Percentiles rank a stretch among this genome's conserved stretches.
These are phyloP conservation scores for Bruchidius siliquastri DNA, from an alignment of 2,888 invertebrate genomes.

Conservation along the genomic window DNA sequence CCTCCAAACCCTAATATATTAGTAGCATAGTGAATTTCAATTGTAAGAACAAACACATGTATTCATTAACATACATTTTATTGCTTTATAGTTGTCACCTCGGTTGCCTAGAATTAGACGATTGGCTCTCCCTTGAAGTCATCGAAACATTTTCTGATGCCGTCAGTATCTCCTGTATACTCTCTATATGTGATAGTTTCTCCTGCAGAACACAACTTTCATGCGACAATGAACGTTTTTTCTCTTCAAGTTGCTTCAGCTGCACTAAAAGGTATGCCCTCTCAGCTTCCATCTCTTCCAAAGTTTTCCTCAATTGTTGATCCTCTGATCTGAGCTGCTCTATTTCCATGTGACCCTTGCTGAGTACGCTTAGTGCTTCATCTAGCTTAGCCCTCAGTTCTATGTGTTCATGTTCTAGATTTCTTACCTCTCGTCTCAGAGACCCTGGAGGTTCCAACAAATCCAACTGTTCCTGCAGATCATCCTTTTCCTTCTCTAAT, in stretches of 20 bases:
- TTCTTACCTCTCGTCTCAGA: slow-evolving; percentile 5
- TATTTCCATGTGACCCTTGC: slow-evolving; percentile 17
- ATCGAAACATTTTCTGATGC: not conserved
- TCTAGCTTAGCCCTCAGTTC: slow-evolving; percentile 22
- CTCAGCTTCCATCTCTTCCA: slow-evolving; percentile 20
- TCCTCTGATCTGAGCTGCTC: slow-evolving; percentile 19
- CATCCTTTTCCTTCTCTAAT: slow-evolving; percentile 23
- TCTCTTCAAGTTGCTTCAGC: slow-evolving; percentile 19
- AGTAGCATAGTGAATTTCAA: no score
- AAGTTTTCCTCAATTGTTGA: slow-evolving; percentile 15
- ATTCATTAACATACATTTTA: not conserved
- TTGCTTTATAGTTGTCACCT: not conserved
- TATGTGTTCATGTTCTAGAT: slow-evolving; percentile 18
- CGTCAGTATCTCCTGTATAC: not conserved
- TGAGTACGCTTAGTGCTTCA: slow-evolving; percentile 19
- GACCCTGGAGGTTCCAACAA: not conserved
- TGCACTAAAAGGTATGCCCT: slow-evolving; percentile 14
- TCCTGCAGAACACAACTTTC: slow-evolving; percentile 19
- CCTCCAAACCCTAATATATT: no score
- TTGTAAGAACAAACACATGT: no score
- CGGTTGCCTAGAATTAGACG: not conserved
- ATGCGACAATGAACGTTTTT: slow-evolving; percentile 15
- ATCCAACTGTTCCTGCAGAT: slow-evolving; percentile 3
- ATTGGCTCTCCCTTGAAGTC: not conserved
- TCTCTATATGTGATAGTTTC: slow-evolving; percentile 16